Evolutionary conservation across 2,113 vertebrate species (phyloP).

Genomic region (Oryzias melastigma): DNA sequence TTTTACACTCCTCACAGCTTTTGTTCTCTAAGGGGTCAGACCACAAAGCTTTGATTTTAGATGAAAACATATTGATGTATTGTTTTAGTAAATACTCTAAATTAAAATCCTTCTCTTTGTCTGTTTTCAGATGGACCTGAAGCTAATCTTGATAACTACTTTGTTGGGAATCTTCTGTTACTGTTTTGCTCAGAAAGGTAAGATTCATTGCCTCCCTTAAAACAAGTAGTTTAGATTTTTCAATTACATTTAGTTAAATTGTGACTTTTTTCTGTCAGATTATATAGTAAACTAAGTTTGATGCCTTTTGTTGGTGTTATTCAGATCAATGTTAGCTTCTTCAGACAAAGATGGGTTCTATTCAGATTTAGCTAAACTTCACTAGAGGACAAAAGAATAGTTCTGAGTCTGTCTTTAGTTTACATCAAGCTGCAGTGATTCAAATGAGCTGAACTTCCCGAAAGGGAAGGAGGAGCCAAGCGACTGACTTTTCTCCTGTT

Average conservation of each 20-base stretch:
- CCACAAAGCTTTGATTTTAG: background rate
- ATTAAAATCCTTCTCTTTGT: background rate
- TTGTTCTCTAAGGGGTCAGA: slow-evolving; percentile 4
- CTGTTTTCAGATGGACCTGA: slow-evolving; percentile 77
- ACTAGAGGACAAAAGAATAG: too few relatives aligned
- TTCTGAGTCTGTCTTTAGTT: too few relatives aligned
- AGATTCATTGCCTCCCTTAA: background rate
- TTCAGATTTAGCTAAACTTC: too few relatives aligned
- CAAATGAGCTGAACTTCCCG: slow-evolving; percentile 43
- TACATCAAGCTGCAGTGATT: slow-evolving; percentile 28
- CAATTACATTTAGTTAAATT: background rate
- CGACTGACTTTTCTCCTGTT: slow-evolving; percentile 50
- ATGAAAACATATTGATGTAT: slow-evolving; percentile 1
- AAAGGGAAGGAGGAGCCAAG: slow-evolving; percentile 29
- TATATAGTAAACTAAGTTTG: background rate
- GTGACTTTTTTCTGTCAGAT: slow-evolving; percentile 12
- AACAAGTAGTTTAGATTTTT: background rate
- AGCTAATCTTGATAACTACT: slow-evolving; percentile 65
- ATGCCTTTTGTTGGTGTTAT: background rate
- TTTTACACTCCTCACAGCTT: slow-evolving; percentile 2
- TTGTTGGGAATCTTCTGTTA: slow-evolving; percentile 64
- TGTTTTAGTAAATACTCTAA: background rate
- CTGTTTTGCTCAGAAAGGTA: slow-evolving; percentile 75
- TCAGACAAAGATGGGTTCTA: too few relatives aligned
- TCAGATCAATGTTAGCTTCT: slow-evolving; percentile 12